Percentiles rank a stretch among this genome's conserved stretches.
Conservation (phyloP, 1,140 invertebrate genomes). For the Samia ricini region DNA sequence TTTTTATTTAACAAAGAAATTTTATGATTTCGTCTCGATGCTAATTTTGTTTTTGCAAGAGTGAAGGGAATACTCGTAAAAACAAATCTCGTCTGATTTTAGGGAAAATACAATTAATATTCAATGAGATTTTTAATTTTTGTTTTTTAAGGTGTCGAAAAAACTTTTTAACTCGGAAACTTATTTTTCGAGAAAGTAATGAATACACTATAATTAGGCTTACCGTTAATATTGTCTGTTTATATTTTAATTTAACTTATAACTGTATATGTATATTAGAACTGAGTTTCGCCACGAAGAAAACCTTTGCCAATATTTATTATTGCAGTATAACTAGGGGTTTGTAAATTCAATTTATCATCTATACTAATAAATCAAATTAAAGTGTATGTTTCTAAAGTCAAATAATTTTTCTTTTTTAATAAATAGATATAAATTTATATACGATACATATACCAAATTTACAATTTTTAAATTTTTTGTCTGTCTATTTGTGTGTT, state of each 20-base stretch:
- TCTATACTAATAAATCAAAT: no score
- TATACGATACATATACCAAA: no score
- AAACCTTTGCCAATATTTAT: no score
- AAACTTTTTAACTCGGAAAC: background rate
- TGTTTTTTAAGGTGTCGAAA: background rate
- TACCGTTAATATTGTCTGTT: background rate
- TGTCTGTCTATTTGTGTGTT: no score
- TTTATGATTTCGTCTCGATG: background rate
- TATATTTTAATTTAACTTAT: background rate
- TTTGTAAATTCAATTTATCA: no score
- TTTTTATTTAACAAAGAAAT: background rate
- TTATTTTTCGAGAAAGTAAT: background rate
- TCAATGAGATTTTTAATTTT: background rate
- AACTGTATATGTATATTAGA: no score
- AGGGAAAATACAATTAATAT: background rate
- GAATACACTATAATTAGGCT: background rate
- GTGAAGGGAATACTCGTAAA: background rate
- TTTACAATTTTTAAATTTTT: no score
- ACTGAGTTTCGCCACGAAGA: no score
- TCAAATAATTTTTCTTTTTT: no score
- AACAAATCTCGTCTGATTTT: background rate
- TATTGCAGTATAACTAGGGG: no score
- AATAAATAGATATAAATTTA: no score
- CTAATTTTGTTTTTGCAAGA: background rate
- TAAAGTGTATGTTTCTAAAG: no score